Conservation (phyloP, 1,140 invertebrate genomes). For the Atta cephalotes region DNA sequence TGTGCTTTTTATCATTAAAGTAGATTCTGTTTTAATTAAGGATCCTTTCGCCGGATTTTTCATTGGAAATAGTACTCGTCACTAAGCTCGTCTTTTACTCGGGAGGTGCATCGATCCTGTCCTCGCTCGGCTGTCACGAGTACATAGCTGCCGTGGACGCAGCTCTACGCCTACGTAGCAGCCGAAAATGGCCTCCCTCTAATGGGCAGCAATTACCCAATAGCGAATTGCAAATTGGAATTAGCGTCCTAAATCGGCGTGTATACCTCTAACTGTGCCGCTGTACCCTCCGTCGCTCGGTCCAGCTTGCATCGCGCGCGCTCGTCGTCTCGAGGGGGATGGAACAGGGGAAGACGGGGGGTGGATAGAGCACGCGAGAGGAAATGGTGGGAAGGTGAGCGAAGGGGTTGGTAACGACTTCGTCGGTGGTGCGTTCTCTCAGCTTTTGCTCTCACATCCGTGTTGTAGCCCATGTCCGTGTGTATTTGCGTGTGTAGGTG, state of each 20-base stretch:
- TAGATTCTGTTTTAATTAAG: neutral
- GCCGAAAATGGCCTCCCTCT: conserved; percentile 72
- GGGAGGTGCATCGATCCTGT: conserved; percentile 32
- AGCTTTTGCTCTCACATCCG: conserved; percentile 43
- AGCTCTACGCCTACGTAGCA: conserved; percentile 38
- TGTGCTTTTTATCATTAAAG: neutral
- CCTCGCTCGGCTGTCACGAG: conserved; percentile 6
- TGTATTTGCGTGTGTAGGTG: neutral
- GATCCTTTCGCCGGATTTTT: neutral
- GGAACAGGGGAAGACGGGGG: conserved; percentile 11
- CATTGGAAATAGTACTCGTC: neutral
- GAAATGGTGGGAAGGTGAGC: conserved; percentile 12
- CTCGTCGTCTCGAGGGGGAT: conserved; percentile 51
- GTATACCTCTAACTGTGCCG: conserved; percentile 68
- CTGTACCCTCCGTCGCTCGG: conserved; percentile 58
- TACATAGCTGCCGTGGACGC: conserved; percentile 15
- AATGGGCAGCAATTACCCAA: conserved; percentile 76
- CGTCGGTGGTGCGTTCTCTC: conserved; percentile 58
- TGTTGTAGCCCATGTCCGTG: conserved; percentile 9
- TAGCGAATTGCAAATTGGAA: conserved; percentile 77
- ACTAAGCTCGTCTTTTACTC: neutral
- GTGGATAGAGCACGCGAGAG: conserved; percentile 15
- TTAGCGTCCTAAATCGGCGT: conserved; percentile 76
- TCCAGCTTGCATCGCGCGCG: conserved; percentile 67
- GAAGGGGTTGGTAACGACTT: conserved; percentile 70